Base-by-base conservation (phyloP, 2,113 vertebrate genomes). In the Callithrix jacchus region DNA sequence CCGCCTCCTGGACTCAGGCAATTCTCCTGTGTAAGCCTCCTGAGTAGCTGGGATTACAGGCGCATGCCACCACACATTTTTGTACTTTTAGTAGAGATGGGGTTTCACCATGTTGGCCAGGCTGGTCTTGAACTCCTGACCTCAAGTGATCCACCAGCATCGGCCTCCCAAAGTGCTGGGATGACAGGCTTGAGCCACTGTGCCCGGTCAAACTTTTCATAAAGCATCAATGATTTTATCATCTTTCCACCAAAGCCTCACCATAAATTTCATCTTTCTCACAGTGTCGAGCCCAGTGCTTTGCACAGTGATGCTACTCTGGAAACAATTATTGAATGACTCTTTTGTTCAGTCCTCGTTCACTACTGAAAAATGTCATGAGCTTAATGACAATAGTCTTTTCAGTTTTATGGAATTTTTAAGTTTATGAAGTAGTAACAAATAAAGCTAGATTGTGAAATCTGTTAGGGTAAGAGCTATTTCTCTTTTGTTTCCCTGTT, bases 341-440 rank as follows among this genome's bases (percentile, higher is more conserved):
- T 20, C 18, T 82, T 92, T 94, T 92, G 37, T 92, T 76, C 23
- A n/a, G 21, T 80, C 12, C 79, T 81, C 23, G 74, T 27, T 71
- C 32, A 79, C 12, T 89, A 32, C 40, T 68, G 14, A 74, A 94
- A 42, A 11, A 10, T 94, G 35, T 54, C 66, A 74, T 88, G 21
- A 73, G 23, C 90, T 87, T 90, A 82, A 49, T 91, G 52, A 93
- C 40, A 92, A 7, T 92, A 49, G 10, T 73, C 37, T 94, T 49
- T 85, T 49, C 0, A 76, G 37, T 52, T 40, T 82, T 94, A 64
- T 64, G 27, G 25, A 74, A 90, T 16, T 90, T 97, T 74, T 27
- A 92, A 94, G 86, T 61, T 89, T 70, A 71, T 86, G 64, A 87
- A 96, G 6, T 8, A 83, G n/a, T 89, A 61, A 87, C 40, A 45